Evolutionary conservation across 2,888 invertebrate genomes (phyloP).

Genomic region (Bombylius discolor): DNA sequence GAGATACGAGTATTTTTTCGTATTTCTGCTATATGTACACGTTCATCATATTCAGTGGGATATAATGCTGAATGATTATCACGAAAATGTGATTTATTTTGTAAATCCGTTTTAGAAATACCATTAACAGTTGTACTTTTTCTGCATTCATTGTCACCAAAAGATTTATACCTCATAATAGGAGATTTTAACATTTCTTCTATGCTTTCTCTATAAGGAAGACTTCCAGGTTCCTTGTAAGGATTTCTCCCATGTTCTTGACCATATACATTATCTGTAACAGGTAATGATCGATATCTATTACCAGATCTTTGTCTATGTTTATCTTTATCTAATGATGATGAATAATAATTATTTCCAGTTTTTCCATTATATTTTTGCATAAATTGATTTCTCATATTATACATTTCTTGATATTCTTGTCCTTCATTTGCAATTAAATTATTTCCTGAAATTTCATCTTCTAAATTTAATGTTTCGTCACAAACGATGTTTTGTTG

Average conservation of each 20-base stretch:
- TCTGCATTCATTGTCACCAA: conserved; percentile 16
- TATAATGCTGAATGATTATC: no score
- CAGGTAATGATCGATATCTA: not conserved
- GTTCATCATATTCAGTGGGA: no score
- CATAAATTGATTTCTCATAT: conserved; percentile 19
- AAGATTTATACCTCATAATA: conserved; percentile 32
- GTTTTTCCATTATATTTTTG: not conserved
- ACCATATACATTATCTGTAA: conserved; percentile 17
- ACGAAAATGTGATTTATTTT: not conserved
- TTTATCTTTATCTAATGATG: no score
- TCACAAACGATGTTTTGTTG: no score
- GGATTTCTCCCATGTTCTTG: conserved; percentile 32
- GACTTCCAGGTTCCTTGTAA: conserved; percentile 34
- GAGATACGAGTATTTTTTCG: no score
- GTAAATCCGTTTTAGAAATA: not conserved
- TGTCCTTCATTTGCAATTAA: conserved; percentile 36
- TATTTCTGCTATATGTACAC: no score
- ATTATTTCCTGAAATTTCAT: no score
- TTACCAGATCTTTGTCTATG: not conserved
- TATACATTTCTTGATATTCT: conserved; percentile 31
- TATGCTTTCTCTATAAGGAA: conserved; percentile 36
- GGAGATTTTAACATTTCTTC: conserved; percentile 37
- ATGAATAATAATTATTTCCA: no score
- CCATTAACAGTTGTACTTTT: not conserved
- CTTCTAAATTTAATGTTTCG: no score